These are phyloP conservation scores for Antigone vipio DNA, from an alignment of 2,113 vertebrate genomes.

Conservation along the genomic window DNA sequence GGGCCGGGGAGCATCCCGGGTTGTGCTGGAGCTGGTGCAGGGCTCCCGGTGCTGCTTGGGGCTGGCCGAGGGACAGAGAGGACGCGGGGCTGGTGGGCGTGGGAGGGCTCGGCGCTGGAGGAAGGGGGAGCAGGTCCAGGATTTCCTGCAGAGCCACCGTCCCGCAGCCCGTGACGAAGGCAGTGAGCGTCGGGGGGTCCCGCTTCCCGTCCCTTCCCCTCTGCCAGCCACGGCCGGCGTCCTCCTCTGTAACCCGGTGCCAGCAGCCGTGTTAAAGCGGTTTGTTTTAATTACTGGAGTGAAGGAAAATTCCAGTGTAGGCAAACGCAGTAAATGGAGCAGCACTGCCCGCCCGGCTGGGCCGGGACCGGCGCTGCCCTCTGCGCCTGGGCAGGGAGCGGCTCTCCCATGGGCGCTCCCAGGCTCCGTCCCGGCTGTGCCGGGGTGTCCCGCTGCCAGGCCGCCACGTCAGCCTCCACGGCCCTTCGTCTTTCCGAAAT, in stretches of 20 bases:
- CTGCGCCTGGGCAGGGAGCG: not conserved
- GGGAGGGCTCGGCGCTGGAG: not conserved
- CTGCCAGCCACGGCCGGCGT: fast-evolving
- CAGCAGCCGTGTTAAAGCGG: not conserved
- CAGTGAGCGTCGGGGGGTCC: fast-evolving
- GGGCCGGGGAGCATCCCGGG: fast-evolving
- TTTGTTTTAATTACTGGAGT: not conserved
- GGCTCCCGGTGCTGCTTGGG: not conserved
- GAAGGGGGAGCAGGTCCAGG: not conserved
- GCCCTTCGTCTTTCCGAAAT: fast-evolving
- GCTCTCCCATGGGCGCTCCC: not conserved
- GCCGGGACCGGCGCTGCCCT: not conserved
- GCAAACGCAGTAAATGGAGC: not conserved
- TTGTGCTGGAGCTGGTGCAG: fast-evolving
- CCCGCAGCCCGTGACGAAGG: not conserved
- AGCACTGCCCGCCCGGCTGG: not conserved
- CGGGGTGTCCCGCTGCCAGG: fast-evolving
- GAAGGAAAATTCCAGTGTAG: conserved; percentile 16
- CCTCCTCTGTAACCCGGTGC: not conserved
- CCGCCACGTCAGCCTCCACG: fast-evolving
- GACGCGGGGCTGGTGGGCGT: fast-evolving
- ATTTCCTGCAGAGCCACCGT: not conserved
- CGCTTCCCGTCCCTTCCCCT: fast-evolving
- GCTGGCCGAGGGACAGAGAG: not conserved
- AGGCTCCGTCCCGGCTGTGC: not conserved